phyloP scores from a whole-genome alignment of 2,888 invertebrate species.

The Cheilosia grossa region DNA sequence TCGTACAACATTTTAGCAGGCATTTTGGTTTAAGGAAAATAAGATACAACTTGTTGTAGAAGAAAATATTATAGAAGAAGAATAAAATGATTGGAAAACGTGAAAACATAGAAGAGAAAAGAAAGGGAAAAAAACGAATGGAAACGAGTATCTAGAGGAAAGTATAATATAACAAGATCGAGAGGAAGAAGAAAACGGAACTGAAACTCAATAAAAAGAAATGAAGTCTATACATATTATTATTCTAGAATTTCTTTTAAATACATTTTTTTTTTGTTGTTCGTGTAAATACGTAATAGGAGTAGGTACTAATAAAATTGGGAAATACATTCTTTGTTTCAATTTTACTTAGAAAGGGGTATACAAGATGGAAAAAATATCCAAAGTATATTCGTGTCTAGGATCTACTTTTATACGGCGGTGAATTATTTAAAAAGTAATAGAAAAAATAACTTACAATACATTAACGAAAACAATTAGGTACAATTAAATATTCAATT shows the following conservation, averaged over 20 bases:
- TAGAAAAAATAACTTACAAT: constrained; percentile 5
- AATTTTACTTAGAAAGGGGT: constrained; percentile 22
- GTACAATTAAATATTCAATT: not conserved
- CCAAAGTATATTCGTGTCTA: constrained; percentile 60
- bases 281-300: constrained; percentile 27
- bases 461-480: constrained; percentile 11
- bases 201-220: constrained; percentile 17
- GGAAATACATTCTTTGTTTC: not conserved
- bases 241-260: constrained; percentile 11
- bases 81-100: constrained; percentile 41
- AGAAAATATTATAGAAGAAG: constrained; percentile 46
- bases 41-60: constrained; percentile 52
- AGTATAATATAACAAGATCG: constrained; percentile 30
- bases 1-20: constrained; percentile 71
- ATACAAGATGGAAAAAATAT: constrained; percentile 45
- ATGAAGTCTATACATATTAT: constrained; percentile 4
- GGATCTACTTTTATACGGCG: constrained; percentile 40
- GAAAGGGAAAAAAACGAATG: constrained; percentile 26
- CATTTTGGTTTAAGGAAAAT: constrained; percentile 54
- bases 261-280: constrained; percentile 17
- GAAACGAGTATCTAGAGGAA: constrained; percentile 33
- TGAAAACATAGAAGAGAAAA: constrained; percentile 44
- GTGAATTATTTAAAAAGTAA: constrained; percentile 31
- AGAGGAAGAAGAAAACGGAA: constrained; percentile 39
- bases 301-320: constrained; percentile 4